Evolutionary conservation across 2,888 invertebrate species (phyloP).

Genomic region (Polietes domitor): DNA sequence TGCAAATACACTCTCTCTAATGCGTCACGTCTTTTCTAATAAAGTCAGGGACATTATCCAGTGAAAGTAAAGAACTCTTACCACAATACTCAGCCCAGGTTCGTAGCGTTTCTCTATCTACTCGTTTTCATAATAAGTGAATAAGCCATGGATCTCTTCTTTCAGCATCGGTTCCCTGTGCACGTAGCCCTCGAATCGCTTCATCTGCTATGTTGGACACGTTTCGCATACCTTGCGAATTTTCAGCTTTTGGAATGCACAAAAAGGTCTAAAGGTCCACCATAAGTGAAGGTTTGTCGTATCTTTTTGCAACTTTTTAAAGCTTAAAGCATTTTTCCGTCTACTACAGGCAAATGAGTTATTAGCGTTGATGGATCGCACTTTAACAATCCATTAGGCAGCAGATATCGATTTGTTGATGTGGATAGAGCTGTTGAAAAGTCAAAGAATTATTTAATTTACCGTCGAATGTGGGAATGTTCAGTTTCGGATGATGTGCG

Average conservation of each 20-base stretch:
- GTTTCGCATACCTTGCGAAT: neutral
- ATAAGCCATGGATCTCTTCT: constrained; percentile 61
- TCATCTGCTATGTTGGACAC: constrained; percentile 50
- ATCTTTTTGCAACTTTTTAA: constrained; percentile 50
- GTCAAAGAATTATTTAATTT: constrained; percentile 34
- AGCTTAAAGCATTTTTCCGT: constrained; percentile 50
- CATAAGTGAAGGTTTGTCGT: constrained; percentile 55
- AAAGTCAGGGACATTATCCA: constrained; percentile 40
- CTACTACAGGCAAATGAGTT: constrained; percentile 44
- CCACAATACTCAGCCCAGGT: constrained; percentile 47
- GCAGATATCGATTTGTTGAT: constrained; percentile 30
- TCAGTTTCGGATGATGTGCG: constrained; percentile 42
- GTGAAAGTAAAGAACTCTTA: constrained; percentile 37
- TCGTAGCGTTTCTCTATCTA: constrained; percentile 42
- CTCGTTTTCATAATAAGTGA: constrained; percentile 45
- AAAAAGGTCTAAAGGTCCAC: constrained; percentile 52
- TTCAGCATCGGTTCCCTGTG: constrained; percentile 36
- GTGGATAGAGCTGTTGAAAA: constrained; percentile 48
- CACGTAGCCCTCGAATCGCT: constrained; percentile 49
- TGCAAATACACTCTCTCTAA: constrained; percentile 22
- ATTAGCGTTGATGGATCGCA: constrained; percentile 48
- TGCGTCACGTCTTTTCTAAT: constrained; percentile 47
- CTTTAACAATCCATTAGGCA: constrained; percentile 47
- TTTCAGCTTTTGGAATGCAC: constrained; percentile 19
- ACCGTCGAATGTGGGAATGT: constrained; percentile 49